phyloP scores from a whole-genome alignment of 2,888 invertebrate genomes.

The Eupithecia dodoneata region DNA sequence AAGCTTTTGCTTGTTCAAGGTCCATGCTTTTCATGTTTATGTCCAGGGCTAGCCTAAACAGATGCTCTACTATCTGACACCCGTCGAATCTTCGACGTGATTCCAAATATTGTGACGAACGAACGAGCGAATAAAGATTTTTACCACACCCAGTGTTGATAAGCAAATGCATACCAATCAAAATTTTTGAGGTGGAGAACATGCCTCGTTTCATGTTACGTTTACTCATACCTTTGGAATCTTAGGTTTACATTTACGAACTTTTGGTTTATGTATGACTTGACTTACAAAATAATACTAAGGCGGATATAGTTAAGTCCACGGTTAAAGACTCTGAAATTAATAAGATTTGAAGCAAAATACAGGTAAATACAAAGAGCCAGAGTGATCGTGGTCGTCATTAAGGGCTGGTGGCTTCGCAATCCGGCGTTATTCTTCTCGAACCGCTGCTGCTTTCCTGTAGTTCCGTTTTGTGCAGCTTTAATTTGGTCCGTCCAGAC shows the following conservation, averaged over 20 bases:
- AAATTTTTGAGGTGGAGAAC: slow-evolving; percentile 5
- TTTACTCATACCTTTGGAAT: slow-evolving; percentile 9
- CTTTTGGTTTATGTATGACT: neutral
- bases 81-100: neutral
- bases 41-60: neutral
- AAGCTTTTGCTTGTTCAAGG: neutral
- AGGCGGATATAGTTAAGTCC: neutral
- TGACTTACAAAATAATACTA: neutral
- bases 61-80: neutral
- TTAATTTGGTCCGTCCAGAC: no score
- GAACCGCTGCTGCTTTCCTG: no score
- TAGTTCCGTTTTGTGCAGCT: no score
- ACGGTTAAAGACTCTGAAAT: neutral
- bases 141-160: slow-evolving; percentile 11
- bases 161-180: slow-evolving; percentile 3
- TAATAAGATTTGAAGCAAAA: neutral
- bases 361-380: neutral
- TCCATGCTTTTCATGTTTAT: neutral
- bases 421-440: no score
- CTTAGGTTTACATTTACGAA: neutral
- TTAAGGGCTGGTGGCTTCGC: no score
- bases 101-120: neutral
- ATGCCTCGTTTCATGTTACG: slow-evolving; percentile 1
- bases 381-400: no score
- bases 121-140: slow-evolving; percentile 8